Evolutionary conservation across 1,140 invertebrate species (phyloP).

Genomic region (Gyrodactylus bullatarudis): DNA sequence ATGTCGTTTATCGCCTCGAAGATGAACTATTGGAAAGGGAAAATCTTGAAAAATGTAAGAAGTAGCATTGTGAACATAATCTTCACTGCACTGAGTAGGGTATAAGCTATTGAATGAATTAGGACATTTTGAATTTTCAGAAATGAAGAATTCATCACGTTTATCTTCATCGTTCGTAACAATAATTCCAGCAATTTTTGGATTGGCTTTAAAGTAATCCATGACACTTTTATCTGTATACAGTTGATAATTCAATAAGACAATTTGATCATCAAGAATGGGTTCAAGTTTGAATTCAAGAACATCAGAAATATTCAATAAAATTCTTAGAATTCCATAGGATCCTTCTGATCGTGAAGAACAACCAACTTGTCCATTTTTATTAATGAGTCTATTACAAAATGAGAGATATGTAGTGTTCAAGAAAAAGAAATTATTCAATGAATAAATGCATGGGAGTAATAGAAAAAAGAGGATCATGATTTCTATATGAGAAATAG

Average conservation of each 20-base stretch:
- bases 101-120: not conserved
- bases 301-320: not conserved
- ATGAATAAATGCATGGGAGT: no score
- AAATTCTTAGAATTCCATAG: not conserved
- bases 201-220: not conserved
- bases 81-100: not conserved
- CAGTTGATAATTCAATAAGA: not conserved
- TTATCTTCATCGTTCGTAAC: not conserved
- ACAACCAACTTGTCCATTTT: not conserved
- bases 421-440: not conserved
- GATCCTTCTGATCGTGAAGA: not conserved
- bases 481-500: no score
- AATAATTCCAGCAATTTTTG: not conserved
- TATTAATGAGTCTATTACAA: not conserved
- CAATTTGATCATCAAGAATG: not conserved
- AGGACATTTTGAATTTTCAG: not conserved
- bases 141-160: not conserved
- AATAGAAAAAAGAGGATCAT: no score
- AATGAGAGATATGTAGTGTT: not conserved
- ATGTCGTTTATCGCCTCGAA: not conserved
- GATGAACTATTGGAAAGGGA: not conserved
- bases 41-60: not conserved
- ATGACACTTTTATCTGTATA: not conserved
- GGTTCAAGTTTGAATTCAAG: not conserved
- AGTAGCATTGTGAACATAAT: not conserved